These are phyloP conservation scores for Pseudomyrmex concolor DNA, from an alignment of 1,140 invertebrate species.

Conservation along the genomic window DNA sequence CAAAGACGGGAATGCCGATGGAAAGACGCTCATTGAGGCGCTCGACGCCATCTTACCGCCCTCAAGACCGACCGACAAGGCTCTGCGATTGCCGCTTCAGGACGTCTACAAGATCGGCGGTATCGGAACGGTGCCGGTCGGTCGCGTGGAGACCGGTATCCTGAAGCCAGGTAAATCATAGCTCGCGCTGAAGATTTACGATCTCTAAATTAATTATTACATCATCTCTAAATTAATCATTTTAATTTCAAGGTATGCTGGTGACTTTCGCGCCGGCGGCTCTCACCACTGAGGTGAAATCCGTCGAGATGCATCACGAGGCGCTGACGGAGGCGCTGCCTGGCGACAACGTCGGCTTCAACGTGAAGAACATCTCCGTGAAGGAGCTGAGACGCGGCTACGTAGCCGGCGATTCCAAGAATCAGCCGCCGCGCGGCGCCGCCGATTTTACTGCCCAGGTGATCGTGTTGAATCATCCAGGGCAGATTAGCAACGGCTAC, in stretches of 20 bases:
- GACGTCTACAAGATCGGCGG: slow-evolving; percentile 99
- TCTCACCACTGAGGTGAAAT: slow-evolving; percentile 99
- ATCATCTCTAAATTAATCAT: neutral
- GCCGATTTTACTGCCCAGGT: slow-evolving; percentile 96
- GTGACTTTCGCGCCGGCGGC: slow-evolving; percentile 98
- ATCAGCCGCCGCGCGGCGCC: slow-evolving; percentile 95
- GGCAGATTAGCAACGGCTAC: slow-evolving; percentile 98
- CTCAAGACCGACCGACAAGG: slow-evolving; percentile 96
- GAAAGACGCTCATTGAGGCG: slow-evolving; percentile 96
- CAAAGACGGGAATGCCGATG: slow-evolving; percentile 94
- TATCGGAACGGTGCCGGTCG: slow-evolving; percentile 99
- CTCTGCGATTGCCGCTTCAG: slow-evolving; percentile 97
- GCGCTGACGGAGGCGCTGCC: slow-evolving; percentile 96
- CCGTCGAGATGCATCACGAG: slow-evolving; percentile 99
- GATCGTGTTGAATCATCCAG: slow-evolving; percentile 99
- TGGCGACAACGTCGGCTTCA: slow-evolving; percentile 99
- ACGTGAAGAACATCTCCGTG: slow-evolving; percentile 99
- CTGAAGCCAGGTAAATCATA: slow-evolving; percentile 92
- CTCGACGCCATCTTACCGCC: slow-evolving; percentile 98
- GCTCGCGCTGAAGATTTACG: no score
- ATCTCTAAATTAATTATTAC: no score
- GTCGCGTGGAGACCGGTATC: slow-evolving; percentile 97
- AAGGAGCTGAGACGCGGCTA: slow-evolving; percentile 98
- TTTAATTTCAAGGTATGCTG: slow-evolving; percentile 94
- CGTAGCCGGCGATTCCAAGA: slow-evolving; percentile 99